Base-by-base conservation (phyloP, 2,797 vertebrate genomes). In the Protonibea diacanthus region DNA sequence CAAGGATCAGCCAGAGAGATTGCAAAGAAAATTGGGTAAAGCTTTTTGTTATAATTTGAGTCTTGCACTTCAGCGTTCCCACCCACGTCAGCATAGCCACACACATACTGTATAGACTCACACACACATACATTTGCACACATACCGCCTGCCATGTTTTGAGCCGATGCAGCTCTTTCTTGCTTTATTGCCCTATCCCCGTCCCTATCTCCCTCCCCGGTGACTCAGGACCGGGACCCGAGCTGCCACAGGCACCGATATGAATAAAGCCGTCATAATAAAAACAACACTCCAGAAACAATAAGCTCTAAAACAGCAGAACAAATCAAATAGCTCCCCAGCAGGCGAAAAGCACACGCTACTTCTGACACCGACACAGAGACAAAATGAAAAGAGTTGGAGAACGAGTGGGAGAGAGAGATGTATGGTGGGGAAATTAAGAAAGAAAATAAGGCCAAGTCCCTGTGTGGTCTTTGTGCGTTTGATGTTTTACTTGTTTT, bases 231-330 rank as follows among this genome's bases (percentile, higher is more conserved):
- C 70, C 8, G 8, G 66, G 78, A 83, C 81, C 78, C 4, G 17
- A 42, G 75, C 78, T 47, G 90, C 90, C 89, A 88, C 82, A 60
- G 89, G 92, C 89, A 14, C 72, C 49, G 38, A 90, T 89, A 90
- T 89, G 89, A 92, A 93, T 93, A 91, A 91, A 93, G 81, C 82
- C 80, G 67, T 86, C 85, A 87, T 88, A 88, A 92, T 92, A 92
- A 91, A 90, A 93, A 88, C 86, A 87, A 86, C 71, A 81, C 78
- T 83, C 71, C 78, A 87, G 81, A 89, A 88, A 93, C 90, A 93
- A 93, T 93, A 91, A 94, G 88, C 91, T 92, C 88, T 91, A 88
- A 94, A 94, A 88, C 47, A 23, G 76, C 83, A 86, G 88, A 92
- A 91, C 77, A 89, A 92, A 92, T 89, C 87, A 91, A 92, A 91